A percentile compares a stretch with the other conserved stretches of the same genome.
Conservation (phyloP, 2,113 vertebrate species). For the Paratilapia polleni region DNA sequence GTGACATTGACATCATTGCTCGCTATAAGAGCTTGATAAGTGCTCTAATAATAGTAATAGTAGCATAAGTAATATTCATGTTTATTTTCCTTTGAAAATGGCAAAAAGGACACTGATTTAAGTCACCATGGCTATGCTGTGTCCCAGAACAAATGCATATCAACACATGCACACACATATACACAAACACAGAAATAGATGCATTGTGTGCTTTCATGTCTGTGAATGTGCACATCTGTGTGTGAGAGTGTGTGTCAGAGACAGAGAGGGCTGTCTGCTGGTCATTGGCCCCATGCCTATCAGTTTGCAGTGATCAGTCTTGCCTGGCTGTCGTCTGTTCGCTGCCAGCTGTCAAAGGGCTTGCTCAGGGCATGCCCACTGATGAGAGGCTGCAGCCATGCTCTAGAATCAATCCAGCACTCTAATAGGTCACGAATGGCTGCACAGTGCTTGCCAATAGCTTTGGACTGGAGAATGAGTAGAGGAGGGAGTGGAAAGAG, state of each 20-base stretch:
- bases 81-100: neutral
- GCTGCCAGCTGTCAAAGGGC: slow-evolving; percentile 79
- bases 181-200: neutral
- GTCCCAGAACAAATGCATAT: neutral
- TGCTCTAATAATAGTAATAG: neutral
- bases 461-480: slow-evolving; percentile 61
- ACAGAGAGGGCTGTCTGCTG: slow-evolving; percentile 61
- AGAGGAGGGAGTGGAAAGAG: slow-evolving; percentile 17
- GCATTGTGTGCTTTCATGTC: neutral
- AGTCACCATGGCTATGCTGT: neutral
- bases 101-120: neutral
- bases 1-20: neutral
- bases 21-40: neutral
- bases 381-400: slow-evolving; percentile 78
- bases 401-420: slow-evolving; percentile 81
- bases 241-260: slow-evolving; percentile 38
- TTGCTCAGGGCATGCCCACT: slow-evolving; percentile 71
- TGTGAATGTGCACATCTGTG: slow-evolving; percentile 1
- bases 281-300: slow-evolving; percentile 75
- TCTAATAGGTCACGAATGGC: slow-evolving; percentile 84
- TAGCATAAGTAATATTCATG: neutral
- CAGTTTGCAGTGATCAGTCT: slow-evolving; percentile 77
- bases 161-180: neutral
- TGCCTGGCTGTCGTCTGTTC: slow-evolving; percentile 66
- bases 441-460: slow-evolving; percentile 77